These are phyloP conservation scores for Pachycephala philippinensis DNA, from an alignment of 2,113 vertebrate genomes.

Conservation along the genomic window DNA sequence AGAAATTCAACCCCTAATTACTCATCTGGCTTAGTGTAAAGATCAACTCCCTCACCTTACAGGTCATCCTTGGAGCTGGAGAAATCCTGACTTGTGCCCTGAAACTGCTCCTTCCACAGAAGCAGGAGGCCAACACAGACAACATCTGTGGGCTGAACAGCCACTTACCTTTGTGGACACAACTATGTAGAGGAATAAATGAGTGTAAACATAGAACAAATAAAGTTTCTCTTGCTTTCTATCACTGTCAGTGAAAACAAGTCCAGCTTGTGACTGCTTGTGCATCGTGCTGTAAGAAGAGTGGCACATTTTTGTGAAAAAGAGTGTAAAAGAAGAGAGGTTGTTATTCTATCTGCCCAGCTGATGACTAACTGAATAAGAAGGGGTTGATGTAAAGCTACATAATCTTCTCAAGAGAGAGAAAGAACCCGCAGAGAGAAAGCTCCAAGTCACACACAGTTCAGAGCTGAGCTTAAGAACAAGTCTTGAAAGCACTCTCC, in stretches of 20 bases:
- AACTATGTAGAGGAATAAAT: neutral
- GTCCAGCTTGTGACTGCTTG: neutral
- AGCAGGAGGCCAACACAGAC: neutral
- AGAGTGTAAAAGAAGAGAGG: neutral
- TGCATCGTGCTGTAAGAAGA: neutral
- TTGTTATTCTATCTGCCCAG: neutral
- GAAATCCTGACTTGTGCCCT: neutral
- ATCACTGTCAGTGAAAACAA: neutral
- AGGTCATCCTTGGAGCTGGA: neutral
- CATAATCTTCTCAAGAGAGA: neutral
- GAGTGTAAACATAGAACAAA: neutral
- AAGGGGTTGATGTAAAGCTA: neutral
- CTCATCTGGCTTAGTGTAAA: neutral
- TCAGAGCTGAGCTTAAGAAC: neutral
- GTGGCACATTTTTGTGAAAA: neutral
- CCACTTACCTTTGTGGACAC: neutral
- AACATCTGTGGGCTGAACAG: neutral
- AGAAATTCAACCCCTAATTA: slow-evolving; percentile 8
- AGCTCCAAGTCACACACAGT: neutral
- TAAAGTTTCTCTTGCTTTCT: neutral
- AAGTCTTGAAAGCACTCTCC: neutral
- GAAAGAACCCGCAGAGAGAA: neutral
- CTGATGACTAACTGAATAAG: neutral
- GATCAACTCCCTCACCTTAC: neutral
- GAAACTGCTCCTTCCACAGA: neutral